Percentiles rank a stretch among this genome's conserved stretches.
Evolutionary conservation across 1,140 invertebrate species (phyloP).

Genomic region (Drosophila triauraria): DNA sequence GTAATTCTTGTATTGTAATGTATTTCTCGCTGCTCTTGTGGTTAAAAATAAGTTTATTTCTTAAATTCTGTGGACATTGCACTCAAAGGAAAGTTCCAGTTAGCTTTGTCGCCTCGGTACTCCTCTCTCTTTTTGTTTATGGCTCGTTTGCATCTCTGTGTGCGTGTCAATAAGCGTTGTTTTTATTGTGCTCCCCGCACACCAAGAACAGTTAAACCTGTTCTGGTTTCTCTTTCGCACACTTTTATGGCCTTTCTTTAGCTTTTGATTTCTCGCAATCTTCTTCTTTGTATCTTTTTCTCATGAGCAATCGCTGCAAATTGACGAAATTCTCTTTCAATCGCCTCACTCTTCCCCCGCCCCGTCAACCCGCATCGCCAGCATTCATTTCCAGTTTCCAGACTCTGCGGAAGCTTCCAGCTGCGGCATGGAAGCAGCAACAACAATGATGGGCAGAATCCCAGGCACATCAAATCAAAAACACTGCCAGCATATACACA

Average conservation of each 20-base stretch:
- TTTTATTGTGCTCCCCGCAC: constrained; percentile 38
- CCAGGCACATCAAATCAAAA: constrained; percentile 16
- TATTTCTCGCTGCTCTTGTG: background rate
- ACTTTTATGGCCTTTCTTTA: constrained; percentile 44
- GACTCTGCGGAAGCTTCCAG: constrained; percentile 42
- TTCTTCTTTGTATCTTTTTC: constrained; percentile 18
- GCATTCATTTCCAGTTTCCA: constrained; percentile 28
- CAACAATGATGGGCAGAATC: background rate
- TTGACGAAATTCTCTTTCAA: constrained; percentile 34
- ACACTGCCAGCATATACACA: constrained; percentile 14
- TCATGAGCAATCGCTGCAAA: constrained; percentile 18
- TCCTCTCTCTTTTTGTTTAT: constrained; percentile 48
- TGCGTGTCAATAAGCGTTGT: constrained; percentile 70
- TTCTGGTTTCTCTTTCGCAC: constrained; percentile 55
- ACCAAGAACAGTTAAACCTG: constrained; percentile 71
- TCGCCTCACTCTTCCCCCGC: background rate
- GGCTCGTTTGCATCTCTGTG: constrained; percentile 26
- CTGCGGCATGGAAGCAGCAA: constrained; percentile 19
- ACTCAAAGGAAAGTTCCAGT: constrained; percentile 68
- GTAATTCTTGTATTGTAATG: background rate
- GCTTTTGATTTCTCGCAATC: constrained; percentile 33
- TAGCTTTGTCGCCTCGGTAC: constrained; percentile 29
- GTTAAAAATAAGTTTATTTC: constrained; percentile 33
- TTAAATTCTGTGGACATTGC: constrained; percentile 14
- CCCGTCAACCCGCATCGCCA: constrained; percentile 32